Evolutionary conservation across 2,113 vertebrate genomes (phyloP).

Genomic region (Rhineura floridana): DNA sequence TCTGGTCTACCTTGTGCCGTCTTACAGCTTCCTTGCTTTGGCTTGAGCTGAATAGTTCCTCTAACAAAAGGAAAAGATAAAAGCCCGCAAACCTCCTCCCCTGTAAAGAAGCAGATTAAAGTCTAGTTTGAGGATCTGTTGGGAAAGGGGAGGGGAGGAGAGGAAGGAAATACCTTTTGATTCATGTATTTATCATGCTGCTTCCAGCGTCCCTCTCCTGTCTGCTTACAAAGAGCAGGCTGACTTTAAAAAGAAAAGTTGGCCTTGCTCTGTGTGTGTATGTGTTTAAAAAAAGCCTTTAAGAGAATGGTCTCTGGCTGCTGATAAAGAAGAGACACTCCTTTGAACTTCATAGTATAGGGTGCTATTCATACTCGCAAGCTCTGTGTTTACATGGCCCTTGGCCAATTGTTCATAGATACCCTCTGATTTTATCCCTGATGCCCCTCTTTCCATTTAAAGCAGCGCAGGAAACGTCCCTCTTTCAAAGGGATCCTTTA

Average conservation of each 20-base stretch:
- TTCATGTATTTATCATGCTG: not conserved
- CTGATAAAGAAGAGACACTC: not conserved
- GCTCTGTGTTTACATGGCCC: not conserved
- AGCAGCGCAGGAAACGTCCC: constrained; percentile 16
- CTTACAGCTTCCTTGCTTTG: not conserved
- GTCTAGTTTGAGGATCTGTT: not conserved
- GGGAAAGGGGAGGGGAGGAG: not conserved
- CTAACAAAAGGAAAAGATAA: constrained; percentile 20
- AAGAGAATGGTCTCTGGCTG: not conserved
- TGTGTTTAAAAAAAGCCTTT: not conserved
- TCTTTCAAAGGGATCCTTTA: constrained; percentile 38
- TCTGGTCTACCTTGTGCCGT: too few species aligned
- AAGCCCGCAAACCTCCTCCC: constrained; percentile 36
- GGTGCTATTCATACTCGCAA: not conserved
- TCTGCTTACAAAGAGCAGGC: not conserved
- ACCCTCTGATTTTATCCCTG: not conserved
- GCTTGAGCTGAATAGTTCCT: constrained; percentile 20
- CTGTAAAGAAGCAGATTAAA: constrained; percentile 14
- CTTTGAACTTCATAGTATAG: not conserved
- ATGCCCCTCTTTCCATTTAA: not conserved
- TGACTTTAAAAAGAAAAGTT: not conserved
- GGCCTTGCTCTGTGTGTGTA: constrained; percentile 2
- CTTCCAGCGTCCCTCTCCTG: not conserved
- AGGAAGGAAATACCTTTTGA: constrained; percentile 24
- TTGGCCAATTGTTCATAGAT: constrained; percentile 1